phyloP scores from a whole-genome alignment of 2,113 vertebrate genomes.

The Pseudorhombus dupliciocellatus region DNA sequence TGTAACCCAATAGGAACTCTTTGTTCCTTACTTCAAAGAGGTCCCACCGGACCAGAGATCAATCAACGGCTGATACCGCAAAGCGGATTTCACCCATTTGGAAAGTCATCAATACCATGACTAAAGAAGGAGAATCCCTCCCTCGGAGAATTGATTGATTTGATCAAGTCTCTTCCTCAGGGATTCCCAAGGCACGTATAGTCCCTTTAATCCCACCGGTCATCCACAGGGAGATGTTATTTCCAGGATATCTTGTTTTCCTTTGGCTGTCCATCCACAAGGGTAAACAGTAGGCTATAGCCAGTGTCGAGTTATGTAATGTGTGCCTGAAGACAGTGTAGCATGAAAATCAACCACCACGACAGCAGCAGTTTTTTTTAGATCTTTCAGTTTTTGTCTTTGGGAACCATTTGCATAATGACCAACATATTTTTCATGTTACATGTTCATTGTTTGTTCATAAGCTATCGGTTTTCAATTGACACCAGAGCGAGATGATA shows the following conservation, averaged over 20 bases:
- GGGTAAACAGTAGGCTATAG: too few species aligned
- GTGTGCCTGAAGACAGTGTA: background rate
- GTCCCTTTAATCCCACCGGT: constrained; percentile 12
- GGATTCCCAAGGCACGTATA: constrained; percentile 12
- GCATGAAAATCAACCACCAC: too few species aligned
- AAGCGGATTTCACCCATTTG: constrained; percentile 40
- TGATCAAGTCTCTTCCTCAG: constrained; percentile 37
- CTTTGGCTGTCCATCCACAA: background rate
- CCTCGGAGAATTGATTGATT: constrained; percentile 45
- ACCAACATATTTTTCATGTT: background rate
- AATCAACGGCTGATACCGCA: constrained; percentile 53
- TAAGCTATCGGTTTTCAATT: too few species aligned
- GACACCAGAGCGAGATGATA: too few species aligned
- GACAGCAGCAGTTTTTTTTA: background rate
- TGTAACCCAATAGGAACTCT: constrained; percentile 68
- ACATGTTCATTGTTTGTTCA: too few species aligned
- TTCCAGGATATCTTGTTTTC: constrained; percentile 6
- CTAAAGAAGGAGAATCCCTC: constrained; percentile 44
- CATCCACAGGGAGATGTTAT: background rate
- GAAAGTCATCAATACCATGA: constrained; percentile 50
- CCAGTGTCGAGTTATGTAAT: too few species aligned
- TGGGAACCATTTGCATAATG: constrained; percentile 2
- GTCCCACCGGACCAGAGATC: constrained; percentile 51
- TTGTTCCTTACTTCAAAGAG: constrained; percentile 69
- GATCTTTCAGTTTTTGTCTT: background rate